These are phyloP conservation scores for Desmophyllum pertusum DNA, from an alignment of 92 coral and sea anemone species.

Conservation along the genomic window DNA sequence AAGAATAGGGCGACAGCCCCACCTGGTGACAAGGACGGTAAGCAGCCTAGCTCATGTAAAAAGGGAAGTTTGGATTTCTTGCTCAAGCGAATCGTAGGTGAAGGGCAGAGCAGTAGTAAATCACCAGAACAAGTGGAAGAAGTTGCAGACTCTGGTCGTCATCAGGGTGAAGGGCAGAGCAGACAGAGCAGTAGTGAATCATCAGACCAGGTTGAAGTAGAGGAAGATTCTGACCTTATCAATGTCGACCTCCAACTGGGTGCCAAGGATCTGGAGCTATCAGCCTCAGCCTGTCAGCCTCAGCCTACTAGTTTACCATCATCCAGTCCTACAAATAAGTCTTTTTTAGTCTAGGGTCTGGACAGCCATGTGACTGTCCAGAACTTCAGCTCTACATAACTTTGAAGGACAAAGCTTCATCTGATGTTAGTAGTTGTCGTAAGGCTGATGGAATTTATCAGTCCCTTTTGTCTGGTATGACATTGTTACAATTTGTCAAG, in stretches of 20 bases:
- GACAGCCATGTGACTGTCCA: constrained; percentile 55
- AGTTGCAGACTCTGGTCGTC: neutral
- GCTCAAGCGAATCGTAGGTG: neutral
- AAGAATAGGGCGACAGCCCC: too few relatives aligned
- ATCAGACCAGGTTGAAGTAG: too few relatives aligned
- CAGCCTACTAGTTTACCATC: neutral
- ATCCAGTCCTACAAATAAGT: neutral
- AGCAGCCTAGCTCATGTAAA: neutral
- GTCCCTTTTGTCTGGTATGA: constrained; percentile 19
- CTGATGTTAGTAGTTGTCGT: constrained; percentile 4
- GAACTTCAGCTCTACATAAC: constrained; percentile 12
- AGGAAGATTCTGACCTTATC: too few relatives aligned
- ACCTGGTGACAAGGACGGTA: neutral
- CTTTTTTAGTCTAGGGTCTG: constrained; percentile 35
- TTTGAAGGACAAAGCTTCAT: constrained; percentile 7
- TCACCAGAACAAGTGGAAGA: neutral
- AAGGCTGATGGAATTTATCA: constrained; percentile 43
- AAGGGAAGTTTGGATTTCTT: constrained; percentile 14
- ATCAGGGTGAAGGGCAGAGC: neutral
- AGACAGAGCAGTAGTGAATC: too few relatives aligned
- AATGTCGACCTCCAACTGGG: too few relatives aligned
- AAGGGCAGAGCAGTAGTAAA: neutral
- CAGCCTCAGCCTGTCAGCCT: too few relatives aligned
- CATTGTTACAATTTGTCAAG: constrained; percentile 19
- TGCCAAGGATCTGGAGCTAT: too few relatives aligned